Percentiles rank a stretch among this genome's conserved stretches.
These are phyloP conservation scores for Calidris pugnax DNA, from an alignment of 2,113 vertebrate genomes.

Conservation along the genomic window DNA sequence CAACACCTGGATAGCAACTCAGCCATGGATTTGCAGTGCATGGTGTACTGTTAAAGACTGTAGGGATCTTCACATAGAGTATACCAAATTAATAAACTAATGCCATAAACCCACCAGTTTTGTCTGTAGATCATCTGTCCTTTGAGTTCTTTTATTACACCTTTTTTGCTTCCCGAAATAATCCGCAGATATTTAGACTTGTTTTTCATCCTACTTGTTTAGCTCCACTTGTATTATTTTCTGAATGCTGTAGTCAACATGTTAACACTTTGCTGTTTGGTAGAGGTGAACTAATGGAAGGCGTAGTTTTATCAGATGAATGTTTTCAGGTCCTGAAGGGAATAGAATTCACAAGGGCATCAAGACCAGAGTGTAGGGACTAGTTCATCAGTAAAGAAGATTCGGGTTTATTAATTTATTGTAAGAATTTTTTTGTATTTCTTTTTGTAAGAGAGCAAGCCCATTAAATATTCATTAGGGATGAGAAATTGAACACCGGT, in stretches of 20 bases:
- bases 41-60: neutral
- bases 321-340: neutral
- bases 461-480: neutral
- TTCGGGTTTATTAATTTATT: neutral
- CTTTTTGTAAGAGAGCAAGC: neutral
- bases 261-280: neutral
- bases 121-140: neutral
- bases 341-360: neutral
- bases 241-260: neutral
- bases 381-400: neutral
- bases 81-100: neutral
- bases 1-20: accelerated
- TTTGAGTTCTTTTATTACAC: neutral
- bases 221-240: neutral
- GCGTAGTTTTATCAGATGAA: neutral
- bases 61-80: accelerated
- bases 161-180: neutral
- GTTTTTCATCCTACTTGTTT: neutral
- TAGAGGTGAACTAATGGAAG: neutral
- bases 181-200: neutral
- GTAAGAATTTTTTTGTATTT: too few species aligned
- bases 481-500: slow-evolving; percentile 42
- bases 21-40: neutral
- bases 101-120: neutral
- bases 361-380: neutral